Base-by-base conservation (phyloP, 2,113 vertebrate genomes). In the Cebus imitator region DNA sequence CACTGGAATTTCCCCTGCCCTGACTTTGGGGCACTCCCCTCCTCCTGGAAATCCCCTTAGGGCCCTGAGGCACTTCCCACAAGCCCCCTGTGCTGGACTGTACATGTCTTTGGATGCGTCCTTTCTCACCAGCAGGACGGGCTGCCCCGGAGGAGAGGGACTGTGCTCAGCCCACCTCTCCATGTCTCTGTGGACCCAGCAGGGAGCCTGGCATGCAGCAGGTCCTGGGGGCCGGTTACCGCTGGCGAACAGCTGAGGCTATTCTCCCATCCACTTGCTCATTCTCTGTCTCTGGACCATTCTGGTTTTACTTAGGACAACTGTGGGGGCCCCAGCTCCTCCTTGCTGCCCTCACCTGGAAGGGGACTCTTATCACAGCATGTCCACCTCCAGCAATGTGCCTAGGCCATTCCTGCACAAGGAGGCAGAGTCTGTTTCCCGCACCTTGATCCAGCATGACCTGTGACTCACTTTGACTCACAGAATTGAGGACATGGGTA, bases 191-290 rank as follows among this genome's bases (percentile, higher is more conserved):
- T 10, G 20, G 1, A 6, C 35, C 52, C 66, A 0, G 52, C 43
- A 27, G 1, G 0, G 50, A 6, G 13, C 5, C 76, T 0, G 9
- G 10, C 5, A 21, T 17, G 32, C 35, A 58, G 5, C 0, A 13
- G 87, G 18, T 8, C 37, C 45, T 48, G 6, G 20, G 21, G 16
- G n/a, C 48, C 43, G 23, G 13, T 6, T 2, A 16, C 43, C 2
- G 18, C 43, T 21, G 37, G 27, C 23, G 25, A 27, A 6, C 17
- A 6, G 9, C 3, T 2, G 14, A 20, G 48, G 40, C 50, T 35
- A 11, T 4, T 6, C 14, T 7, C 18, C 45, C 27, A 40, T 17
- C 30, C 1, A 4, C 58, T 3, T 8, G n/a, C 94, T 50, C 72
- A 6, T 23, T 32, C 20, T 37, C 72, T 20, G 9, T 57, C 68